These are phyloP conservation scores for Nasonia oneida DNA, from an alignment of 2,888 invertebrate genomes.

Conservation along the genomic window DNA sequence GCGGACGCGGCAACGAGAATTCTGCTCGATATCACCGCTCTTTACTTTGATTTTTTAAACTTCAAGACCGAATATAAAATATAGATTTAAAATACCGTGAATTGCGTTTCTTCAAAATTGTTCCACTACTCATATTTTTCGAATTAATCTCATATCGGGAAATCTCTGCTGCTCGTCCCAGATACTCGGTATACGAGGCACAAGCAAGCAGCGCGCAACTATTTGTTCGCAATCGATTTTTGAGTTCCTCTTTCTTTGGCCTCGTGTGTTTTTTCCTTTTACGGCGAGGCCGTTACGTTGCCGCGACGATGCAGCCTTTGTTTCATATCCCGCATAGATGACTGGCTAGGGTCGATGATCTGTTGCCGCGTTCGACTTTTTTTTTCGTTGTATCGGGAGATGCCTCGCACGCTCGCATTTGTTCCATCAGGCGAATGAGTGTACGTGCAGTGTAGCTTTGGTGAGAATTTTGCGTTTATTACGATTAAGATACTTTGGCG, in stretches of 20 bases:
- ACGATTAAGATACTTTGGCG: no score
- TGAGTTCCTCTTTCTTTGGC: neutral
- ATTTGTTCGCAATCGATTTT: neutral
- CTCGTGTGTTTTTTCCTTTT: neutral
- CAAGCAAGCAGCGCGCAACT: neutral
- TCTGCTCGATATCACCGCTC: no score
- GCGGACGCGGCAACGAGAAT: no score
- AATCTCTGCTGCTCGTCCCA: neutral
- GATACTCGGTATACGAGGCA: neutral
- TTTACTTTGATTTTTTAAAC: no score
- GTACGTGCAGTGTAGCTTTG: no score
- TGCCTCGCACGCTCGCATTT: neutral
- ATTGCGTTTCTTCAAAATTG: no score
- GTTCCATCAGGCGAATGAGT: neutral
- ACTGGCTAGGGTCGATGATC: neutral
- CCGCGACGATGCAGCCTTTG: neutral
- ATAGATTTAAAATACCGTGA: no score
- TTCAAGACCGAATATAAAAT: no score
- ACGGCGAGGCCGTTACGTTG: neutral
- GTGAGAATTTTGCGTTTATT: neutral
- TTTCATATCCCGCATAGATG: neutral
- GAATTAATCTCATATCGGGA: neutral
- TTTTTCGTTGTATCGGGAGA: neutral
- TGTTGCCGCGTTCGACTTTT: neutral
- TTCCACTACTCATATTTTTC: no score